Conservation (phyloP, 92 coral and sea anemone species). For the Pocillopora meandrina region DNA sequence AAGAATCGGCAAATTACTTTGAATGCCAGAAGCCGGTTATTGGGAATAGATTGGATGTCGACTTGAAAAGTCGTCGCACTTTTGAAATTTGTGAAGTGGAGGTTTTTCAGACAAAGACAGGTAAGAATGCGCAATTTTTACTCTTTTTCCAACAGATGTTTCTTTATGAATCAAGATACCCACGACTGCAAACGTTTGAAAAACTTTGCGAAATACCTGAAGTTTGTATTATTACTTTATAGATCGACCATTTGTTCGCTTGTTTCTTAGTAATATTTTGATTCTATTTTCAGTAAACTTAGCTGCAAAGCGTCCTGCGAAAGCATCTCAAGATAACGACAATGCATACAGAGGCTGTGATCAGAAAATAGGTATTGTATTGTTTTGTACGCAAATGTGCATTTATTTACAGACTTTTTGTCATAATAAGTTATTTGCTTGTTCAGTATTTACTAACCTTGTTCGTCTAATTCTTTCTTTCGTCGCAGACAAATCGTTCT, state of each 20-base stretch:
- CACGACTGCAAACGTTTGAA: not conserved
- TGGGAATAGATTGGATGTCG: not conserved
- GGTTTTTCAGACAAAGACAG: slow-evolving; percentile 9
- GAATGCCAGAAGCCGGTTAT: not conserved
- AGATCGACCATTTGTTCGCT: too few species aligned
- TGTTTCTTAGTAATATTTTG: not conserved
- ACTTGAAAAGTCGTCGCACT: not conserved
- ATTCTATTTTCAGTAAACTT: slow-evolving; percentile 10
- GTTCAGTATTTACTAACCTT: too few species aligned
- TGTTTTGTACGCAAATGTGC: not conserved
- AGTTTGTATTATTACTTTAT: too few species aligned
- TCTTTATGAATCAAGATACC: not conserved
- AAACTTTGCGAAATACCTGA: too few species aligned
- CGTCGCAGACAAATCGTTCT: not conserved
- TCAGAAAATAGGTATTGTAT: slow-evolving; percentile 11
- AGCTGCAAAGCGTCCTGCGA: slow-evolving; percentile 11
- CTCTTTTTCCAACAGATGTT: not conserved
- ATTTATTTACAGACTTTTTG: not conserved
- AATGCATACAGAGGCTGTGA: not conserved
- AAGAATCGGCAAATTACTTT: not conserved
- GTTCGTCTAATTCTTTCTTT: not conserved
- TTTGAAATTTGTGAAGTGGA: slow-evolving; percentile 3
- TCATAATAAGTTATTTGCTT: not conserved
- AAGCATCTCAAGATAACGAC: too few species aligned
- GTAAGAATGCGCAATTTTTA: not conserved